Evolutionary conservation across 2,888 invertebrate species (phyloP), one percentile per base, ranked within the genome.

Genomic region (Drosophila phalerata): DNA sequence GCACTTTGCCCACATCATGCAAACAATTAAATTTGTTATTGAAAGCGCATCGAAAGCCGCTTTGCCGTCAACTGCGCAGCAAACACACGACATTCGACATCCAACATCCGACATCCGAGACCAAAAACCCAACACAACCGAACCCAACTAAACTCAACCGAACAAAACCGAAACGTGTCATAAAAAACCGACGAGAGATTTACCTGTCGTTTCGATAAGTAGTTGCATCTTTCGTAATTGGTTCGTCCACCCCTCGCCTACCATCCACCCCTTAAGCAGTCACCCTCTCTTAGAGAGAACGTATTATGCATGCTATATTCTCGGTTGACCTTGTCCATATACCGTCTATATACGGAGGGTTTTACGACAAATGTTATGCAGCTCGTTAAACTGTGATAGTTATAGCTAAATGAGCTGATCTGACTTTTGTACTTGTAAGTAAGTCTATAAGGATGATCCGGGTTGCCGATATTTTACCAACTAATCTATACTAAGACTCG

Each of bases 1-100:
- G 85, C 71, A 81, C 82, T 80, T 81, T 80, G 78, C 77, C 64
- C 82, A 55, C 73, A 79, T 70, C 78, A 73, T 69, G 79, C 72
- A 79, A 81, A 74, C 84, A 87, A 86, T 86, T 86, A 85, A 85
- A 76, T 77, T 79, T 87, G 81, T 73, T 84, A 85, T 86, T 86
- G 82, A 84, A 86, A 77, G 76, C 70, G 77, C 72, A 82, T 73
- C 73, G 67, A 69, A 62, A 69, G 63, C 48, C 53, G 69, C 60
- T 57, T 56, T 58, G 62, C 34, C 64, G 60, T 60, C 77, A 74
- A 80, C 77, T 73, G 73, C 80, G 68, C 68, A 66, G 65, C 79
- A 60, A 40, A 42, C 34, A 22, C 32, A 69, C 32, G 32, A n/a
- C 19, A 48, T 30, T 17, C 48, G 17, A 49, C 19, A 34, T 19